Conservation (phyloP, 53 echinoderm and acorn worm species). For the Astropecten irregularis region DNA sequence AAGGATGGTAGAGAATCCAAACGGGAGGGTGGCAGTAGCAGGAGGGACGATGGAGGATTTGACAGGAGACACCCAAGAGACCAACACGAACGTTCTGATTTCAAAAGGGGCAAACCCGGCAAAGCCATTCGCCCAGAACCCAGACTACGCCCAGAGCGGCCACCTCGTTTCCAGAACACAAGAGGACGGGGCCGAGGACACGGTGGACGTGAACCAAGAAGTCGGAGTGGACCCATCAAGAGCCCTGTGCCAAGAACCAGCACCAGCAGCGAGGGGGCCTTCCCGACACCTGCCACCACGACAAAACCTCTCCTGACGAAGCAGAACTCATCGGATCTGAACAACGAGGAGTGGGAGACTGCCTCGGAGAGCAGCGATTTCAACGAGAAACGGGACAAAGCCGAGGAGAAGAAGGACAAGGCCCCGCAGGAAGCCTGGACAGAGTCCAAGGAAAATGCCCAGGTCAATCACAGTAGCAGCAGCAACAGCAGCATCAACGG, state of each 20-base stretch:
- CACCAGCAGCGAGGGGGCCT: slow-evolving; percentile 65
- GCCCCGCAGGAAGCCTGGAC: slow-evolving; percentile 19
- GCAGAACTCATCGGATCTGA: slow-evolving; percentile 93
- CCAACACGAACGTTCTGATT: slow-evolving; percentile 26
- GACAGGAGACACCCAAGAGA: slow-evolving; percentile 13
- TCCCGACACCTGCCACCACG: slow-evolving; percentile 15
- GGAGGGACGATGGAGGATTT: neutral
- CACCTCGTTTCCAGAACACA: slow-evolving; percentile 85
- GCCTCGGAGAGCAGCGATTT: slow-evolving; percentile 99
- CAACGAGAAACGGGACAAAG: slow-evolving; percentile 76
- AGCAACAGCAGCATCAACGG: slow-evolving; percentile 27
- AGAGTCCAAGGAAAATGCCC: slow-evolving; percentile 30
- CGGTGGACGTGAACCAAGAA: slow-evolving; percentile 25
- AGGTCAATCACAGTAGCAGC: slow-evolving; percentile 31
- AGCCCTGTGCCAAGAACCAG: slow-evolving; percentile 44
- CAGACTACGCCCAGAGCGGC: slow-evolving; percentile 73
- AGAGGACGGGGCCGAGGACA: slow-evolving; percentile 76
- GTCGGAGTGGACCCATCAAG: slow-evolving; percentile 35
- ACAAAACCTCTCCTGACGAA: slow-evolving; percentile 66
- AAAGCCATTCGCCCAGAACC: slow-evolving; percentile 10
- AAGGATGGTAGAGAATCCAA: slow-evolving; percentile 16
- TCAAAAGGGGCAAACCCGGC: neutral
- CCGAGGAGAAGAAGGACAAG: slow-evolving; percentile 36
- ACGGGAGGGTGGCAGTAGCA: slow-evolving; percentile 9
- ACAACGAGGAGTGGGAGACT: slow-evolving; percentile 99